These are phyloP conservation scores for Harmothoe impar DNA, from an alignment of 2,888 invertebrate genomes.

Conservation along the genomic window DNA sequence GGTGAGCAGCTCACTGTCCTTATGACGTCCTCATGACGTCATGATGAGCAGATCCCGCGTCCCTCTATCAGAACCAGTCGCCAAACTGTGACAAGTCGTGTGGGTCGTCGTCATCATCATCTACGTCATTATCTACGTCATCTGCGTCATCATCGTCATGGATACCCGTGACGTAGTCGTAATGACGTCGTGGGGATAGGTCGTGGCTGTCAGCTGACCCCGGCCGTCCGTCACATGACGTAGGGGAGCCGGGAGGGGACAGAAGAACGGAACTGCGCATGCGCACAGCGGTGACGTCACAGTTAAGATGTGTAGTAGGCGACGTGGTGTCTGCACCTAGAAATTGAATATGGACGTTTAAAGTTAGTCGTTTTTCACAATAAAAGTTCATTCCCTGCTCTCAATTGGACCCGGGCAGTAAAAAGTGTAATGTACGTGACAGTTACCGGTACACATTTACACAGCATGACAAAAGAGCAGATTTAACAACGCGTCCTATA, in stretches of 20 bases:
- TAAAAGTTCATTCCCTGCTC: not conserved
- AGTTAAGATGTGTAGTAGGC: not conserved
- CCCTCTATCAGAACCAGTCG: slow-evolving; percentile 47
- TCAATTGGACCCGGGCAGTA: no score
- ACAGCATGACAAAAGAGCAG: no score
- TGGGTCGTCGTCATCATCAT: not conserved
- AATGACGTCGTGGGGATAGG: not conserved
- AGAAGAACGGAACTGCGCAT: not conserved
- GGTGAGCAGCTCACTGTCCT: no score
- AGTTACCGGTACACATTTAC: no score
- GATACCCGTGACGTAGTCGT: not conserved
- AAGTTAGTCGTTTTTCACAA: no score
- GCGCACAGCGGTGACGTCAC: not conserved
- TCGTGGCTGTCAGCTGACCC: not conserved
- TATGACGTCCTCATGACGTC: not conserved
- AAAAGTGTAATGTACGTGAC: no score
- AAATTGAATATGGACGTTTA: no score
- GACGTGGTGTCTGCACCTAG: not conserved
- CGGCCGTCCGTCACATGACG: not conserved
- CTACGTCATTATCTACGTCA: slow-evolving; percentile 7
- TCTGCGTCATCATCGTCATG: not conserved
- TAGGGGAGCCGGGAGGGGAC: slow-evolving; percentile 2
- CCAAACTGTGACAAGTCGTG: slow-evolving; percentile 15
- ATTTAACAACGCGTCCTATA: no score
- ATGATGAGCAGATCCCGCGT: not conserved